Conservation (phyloP, 2,797 vertebrate species). For the Squalus acanthias region DNA sequence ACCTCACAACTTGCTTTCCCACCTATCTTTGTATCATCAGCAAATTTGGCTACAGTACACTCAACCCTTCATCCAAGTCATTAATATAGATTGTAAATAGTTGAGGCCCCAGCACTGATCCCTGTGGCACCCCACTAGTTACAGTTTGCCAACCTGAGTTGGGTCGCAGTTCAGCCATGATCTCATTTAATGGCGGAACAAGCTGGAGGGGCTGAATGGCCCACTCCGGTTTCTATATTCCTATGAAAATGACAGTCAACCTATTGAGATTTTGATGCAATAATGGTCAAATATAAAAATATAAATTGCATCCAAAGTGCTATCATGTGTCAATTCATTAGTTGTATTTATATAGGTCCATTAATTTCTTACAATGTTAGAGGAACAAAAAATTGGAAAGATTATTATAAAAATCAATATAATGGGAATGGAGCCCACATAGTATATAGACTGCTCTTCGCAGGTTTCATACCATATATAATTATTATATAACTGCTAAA, state of each 20-base stretch:
- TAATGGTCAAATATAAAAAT: background rate
- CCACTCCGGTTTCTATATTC: background rate
- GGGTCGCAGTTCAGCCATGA: no score
- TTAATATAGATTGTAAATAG: no score
- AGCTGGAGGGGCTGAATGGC: no score
- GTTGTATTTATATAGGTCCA: background rate
- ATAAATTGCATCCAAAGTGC: background rate
- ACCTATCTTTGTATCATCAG: no score
- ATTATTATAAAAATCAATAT: background rate
- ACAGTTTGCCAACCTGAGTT: no score
- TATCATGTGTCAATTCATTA: background rate
- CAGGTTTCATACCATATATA: background rate
- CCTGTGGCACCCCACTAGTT: no score
- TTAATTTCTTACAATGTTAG: background rate
- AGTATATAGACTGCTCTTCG: background rate
- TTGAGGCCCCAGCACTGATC: no score
- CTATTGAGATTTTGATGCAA: background rate
- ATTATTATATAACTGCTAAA: background rate
- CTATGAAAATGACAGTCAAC: background rate
- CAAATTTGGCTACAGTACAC: no score
- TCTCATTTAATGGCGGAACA: background rate
- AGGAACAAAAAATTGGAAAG: background rate
- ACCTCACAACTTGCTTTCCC: no score
- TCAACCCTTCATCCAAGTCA: no score
- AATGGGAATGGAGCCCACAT: background rate